Evolutionary conservation across 2,113 vertebrate genomes (phyloP), one percentile per base, ranked within the genome.

Genomic region (Pangasianodon hypophthalmus): DNA sequence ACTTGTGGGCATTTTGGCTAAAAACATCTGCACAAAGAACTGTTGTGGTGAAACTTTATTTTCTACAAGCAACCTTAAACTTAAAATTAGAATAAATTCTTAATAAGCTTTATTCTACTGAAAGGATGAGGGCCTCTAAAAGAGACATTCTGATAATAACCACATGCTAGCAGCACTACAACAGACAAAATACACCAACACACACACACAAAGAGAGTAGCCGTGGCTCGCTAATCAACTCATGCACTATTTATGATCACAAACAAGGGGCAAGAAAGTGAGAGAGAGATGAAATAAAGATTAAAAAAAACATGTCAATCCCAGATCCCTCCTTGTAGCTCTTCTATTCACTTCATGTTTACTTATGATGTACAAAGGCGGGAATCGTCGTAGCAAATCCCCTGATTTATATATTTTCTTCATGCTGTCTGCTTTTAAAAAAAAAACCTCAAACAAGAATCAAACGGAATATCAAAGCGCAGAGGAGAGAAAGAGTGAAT

Each of bases 181-280:
- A 46, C 64, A 71, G 85, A 46, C 73, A 44, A 46, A 24, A 26
- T 41, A 84, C n/a, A 32, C 46, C 8, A n/a, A 71, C 21, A 46
- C 41, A 77, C 32, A 73, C 69, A 75, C 37, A 50, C 5, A 54
- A 0, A 13, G 2, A 56, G 16, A 64, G 88, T 91, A 91, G 92
- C 93, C 50, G 90, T 92, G 88, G 94, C 88, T 89, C 90, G 91
- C 95, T 96, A 96, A 95, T 96, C 95, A 95, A 94, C 95, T 90
- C 92, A 95, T 96, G 92, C 95, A 96, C 93, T 95, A 96, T 96
- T 96, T 95, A 96, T 96, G 94, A 95, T 94, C 92, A 92, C 92
- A 95, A 94, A 96, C 90, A 92, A 92, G 93, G 92, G 93, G 93
- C 92, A 50, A 50, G 64, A 60, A 85, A 50, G 41, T 75, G 18